Evolutionary conservation across 2,888 invertebrate genomes (phyloP).

Genomic region (Lycia hirtaria): DNA sequence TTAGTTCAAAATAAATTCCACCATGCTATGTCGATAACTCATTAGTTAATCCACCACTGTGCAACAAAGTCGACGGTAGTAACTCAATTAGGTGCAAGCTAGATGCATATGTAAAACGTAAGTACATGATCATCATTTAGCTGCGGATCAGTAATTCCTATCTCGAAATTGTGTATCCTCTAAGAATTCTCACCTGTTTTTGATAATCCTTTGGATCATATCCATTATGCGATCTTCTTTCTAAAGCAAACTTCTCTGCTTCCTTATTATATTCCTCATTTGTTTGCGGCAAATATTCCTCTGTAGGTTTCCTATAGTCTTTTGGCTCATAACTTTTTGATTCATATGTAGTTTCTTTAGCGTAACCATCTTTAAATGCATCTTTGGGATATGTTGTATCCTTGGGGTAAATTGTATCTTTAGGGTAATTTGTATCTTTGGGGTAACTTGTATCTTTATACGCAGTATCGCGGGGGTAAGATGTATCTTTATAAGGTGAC

Average conservation of each 20-base stretch:
- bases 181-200: conserved; percentile 45
- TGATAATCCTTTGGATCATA: conserved; percentile 62
- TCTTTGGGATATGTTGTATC: background rate
- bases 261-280: conserved; percentile 79
- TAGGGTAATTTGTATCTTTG: conserved; percentile 6
- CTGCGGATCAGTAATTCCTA: too few relatives aligned
- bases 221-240: conserved; percentile 63
- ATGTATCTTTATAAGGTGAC: conserved; percentile 17
- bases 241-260: conserved; percentile 74
- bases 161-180: too few relatives aligned
- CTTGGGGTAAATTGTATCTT: conserved; percentile 31
- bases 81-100: too few relatives aligned
- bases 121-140: too few relatives aligned
- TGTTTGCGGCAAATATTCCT: conserved; percentile 73
- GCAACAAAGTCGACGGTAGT: too few relatives aligned
- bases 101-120: too few relatives aligned
- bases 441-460: conserved; percentile 22
- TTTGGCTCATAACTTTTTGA: conserved; percentile 62
- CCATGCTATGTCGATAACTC: too few relatives aligned
- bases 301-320: conserved; percentile 66
- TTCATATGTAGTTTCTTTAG: conserved; percentile 30
- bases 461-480: conserved; percentile 19
- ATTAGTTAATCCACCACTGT: too few relatives aligned
- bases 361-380: conserved; percentile 33
- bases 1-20: too few relatives aligned